A percentile compares a stretch with the other conserved stretches of the same genome.
Conservation (phyloP, 2,113 vertebrate genomes). For the Martes martes region DNA sequence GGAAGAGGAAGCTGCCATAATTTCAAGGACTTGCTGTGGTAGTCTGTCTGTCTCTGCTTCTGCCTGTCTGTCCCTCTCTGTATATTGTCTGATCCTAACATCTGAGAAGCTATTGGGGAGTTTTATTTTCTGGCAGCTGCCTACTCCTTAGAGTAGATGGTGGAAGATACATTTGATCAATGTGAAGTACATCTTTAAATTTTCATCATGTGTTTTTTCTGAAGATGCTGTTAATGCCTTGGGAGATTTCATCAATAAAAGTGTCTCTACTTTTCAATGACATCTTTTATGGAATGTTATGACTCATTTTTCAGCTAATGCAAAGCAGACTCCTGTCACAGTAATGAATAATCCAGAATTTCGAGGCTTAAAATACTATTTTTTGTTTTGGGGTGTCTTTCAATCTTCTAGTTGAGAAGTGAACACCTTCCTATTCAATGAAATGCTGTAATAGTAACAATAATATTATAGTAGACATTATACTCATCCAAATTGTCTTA, state of each 20-base stretch:
- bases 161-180: background rate
- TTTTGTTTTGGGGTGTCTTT: background rate
- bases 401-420: background rate
- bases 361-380: background rate
- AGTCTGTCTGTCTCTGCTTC: background rate
- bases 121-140: background rate
- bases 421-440: background rate
- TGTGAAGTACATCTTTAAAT: background rate
- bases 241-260: background rate
- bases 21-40: background rate
- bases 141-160: background rate
- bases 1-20: background rate
- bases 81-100: background rate
- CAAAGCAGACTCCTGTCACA: background rate
- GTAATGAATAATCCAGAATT: background rate
- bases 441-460: background rate
- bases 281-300: background rate
- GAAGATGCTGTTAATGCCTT: background rate
- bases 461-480: background rate
- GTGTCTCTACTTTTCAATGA: background rate
- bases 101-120: background rate
- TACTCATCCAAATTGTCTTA: slow-evolving; percentile 44
- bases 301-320: slow-evolving; percentile 6
- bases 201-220: background rate
- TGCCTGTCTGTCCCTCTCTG: background rate